Conservation (phyloP, 35 echinoderm and acorn worm genomes). For the Anneissia japonica region DNA sequence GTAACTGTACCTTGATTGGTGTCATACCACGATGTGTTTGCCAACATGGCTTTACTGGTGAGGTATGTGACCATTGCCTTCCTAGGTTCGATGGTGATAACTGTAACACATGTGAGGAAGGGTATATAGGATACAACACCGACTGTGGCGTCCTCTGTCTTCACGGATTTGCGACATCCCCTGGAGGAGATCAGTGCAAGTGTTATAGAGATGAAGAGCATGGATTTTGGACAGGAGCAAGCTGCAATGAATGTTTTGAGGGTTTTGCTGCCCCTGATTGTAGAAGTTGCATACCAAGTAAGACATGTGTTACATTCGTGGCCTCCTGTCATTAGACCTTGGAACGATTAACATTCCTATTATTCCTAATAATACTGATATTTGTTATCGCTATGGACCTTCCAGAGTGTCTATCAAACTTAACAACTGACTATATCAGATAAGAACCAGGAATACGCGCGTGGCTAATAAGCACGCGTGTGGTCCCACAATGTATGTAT, state of each 20-base stretch:
- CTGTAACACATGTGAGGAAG: conserved; percentile 45
- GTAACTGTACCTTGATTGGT: conserved; percentile 52
- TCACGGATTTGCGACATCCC: conserved; percentile 45
- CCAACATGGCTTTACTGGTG: conserved; percentile 63
- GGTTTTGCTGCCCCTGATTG: conserved; percentile 70
- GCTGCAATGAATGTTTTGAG: conserved; percentile 60
- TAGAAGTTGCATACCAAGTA: conserved; percentile 42
- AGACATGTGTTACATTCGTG: too few species aligned
- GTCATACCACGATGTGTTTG: conserved; percentile 60
- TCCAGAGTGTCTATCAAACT: too few species aligned
- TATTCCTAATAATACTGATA: too few species aligned
- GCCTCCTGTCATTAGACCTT: too few species aligned
- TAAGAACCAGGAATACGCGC: too few species aligned
- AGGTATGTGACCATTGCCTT: conserved; percentile 59
- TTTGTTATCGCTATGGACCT: too few species aligned
- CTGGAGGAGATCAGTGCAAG: conserved; percentile 59
- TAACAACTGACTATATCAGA: too few species aligned
- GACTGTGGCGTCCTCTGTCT: conserved; percentile 62
- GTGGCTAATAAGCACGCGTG: too few species aligned
- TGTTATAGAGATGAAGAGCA: conserved; percentile 72
- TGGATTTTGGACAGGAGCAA: conserved; percentile 71
- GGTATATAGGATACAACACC: conserved; percentile 78
- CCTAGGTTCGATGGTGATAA: conserved; percentile 44
- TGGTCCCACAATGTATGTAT: too few species aligned
- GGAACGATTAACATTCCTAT: too few species aligned